phyloP scores from a whole-genome alignment of 2,797 vertebrate species.

The Acipenser ruthenus region DNA sequence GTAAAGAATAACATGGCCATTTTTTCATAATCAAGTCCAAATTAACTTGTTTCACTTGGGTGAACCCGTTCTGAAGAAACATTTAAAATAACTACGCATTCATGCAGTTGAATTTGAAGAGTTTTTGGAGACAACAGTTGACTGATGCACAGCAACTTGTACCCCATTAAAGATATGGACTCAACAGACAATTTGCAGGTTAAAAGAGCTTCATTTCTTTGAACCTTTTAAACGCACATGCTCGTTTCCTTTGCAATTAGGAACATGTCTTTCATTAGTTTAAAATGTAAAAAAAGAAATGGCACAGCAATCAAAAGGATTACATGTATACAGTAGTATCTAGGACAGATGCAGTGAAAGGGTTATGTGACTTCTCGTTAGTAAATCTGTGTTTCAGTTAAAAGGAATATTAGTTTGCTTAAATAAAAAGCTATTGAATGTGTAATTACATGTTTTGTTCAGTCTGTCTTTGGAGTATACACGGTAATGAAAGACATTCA shows the following conservation, averaged over 20 bases:
- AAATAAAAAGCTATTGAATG: constrained; percentile 21
- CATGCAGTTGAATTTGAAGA: no score
- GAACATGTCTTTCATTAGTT: constrained; percentile 57
- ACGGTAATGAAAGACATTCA: constrained; percentile 5
- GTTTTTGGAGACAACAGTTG: no score
- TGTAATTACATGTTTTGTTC: constrained; percentile 2
- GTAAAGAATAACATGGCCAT: no score
- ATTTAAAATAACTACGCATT: no score
- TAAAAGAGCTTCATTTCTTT: constrained; percentile 53
- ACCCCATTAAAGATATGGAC: constrained; percentile 49
- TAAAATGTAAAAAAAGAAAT: constrained; percentile 45
- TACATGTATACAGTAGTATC: constrained; percentile 25
- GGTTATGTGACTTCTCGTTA: constrained; percentile 4
- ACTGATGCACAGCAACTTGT: constrained; percentile 15
- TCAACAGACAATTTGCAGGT: constrained; percentile 40
- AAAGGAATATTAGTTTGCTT: not conserved
- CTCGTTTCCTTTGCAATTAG: constrained; percentile 68
- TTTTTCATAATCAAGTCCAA: no score
- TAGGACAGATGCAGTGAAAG: not conserved
- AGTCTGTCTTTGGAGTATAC: not conserved
- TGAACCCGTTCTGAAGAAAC: no score
- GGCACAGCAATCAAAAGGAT: constrained; percentile 49
- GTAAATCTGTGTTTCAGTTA: constrained; percentile 28
- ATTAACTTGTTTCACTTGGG: no score
- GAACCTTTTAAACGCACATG: constrained; percentile 39